A percentile compares a stretch with the other conserved stretches of the same genome.
Conservation (phyloP, 2,113 vertebrate species). For the Prietella phreatophila region DNA sequence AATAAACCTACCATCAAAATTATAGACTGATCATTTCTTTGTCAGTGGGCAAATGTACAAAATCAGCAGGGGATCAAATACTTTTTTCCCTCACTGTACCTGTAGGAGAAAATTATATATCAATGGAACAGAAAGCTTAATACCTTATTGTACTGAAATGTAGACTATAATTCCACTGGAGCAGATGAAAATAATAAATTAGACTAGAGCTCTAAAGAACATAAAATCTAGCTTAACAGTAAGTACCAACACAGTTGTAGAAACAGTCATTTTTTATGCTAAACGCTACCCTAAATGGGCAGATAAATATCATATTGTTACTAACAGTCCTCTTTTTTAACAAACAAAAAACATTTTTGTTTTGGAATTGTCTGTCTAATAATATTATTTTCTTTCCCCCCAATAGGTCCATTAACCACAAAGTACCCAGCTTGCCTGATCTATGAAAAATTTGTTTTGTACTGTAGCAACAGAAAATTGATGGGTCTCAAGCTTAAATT, state of each 20-base stretch:
- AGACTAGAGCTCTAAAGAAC: background rate
- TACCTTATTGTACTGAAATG: background rate
- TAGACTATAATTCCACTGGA: background rate
- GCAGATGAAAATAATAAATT: background rate
- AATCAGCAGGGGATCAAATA: too few species aligned
- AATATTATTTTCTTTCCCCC: background rate
- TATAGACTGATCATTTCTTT: too few species aligned
- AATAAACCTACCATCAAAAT: too few species aligned
- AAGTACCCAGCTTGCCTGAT: background rate
- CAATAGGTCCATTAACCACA: background rate
- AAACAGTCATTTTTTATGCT: background rate
- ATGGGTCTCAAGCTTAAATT: background rate
- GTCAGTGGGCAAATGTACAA: too few species aligned
- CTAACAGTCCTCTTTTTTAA: background rate
- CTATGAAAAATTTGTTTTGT: background rate
- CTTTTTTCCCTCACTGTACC: too few species aligned
- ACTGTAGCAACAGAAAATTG: background rate
- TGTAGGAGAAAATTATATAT: background rate
- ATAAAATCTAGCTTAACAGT: background rate
- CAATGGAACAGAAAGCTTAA: background rate
- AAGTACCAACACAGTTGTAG: background rate
- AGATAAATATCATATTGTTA: background rate
- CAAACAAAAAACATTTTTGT: background rate
- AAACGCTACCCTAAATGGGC: background rate
- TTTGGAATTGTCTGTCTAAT: background rate